Conservation (phyloP, 2,113 vertebrate genomes). For the Festucalex cinctus region DNA sequence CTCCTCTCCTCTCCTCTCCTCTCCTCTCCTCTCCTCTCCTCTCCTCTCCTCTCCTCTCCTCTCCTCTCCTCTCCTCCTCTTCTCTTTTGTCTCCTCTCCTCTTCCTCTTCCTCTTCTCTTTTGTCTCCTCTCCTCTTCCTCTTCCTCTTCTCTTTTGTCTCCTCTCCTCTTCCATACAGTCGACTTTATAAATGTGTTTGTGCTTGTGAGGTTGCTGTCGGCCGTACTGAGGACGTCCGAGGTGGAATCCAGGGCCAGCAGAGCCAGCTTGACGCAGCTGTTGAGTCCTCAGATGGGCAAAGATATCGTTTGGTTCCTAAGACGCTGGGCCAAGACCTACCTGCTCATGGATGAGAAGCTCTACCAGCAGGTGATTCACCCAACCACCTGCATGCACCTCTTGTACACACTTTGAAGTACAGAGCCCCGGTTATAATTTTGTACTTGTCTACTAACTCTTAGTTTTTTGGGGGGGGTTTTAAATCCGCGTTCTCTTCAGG, state of each 20-base stretch:
- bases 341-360: conserved; percentile 96
- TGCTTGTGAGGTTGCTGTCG: conserved; percentile 83
- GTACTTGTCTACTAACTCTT: background rate
- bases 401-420: background rate
- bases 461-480: too few species aligned
- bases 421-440: background rate
- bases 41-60: too few species aligned
- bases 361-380: conserved; percentile 83
- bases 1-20: too few species aligned
- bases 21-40: too few species aligned
- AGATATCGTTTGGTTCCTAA: conserved; percentile 96
- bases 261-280: conserved; percentile 88
- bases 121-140: too few species aligned
- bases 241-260: conserved; percentile 94
- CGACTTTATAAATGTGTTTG: background rate
- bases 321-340: conserved; percentile 96
- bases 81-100: too few species aligned
- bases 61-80: too few species aligned
- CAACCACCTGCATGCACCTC: too few species aligned
- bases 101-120: too few species aligned
- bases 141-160: too few species aligned
- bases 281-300: conserved; percentile 99
- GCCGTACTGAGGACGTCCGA: conserved; percentile 93
- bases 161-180: background rate
- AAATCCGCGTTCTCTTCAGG: conserved; percentile 72